These are phyloP conservation scores for Anthoscopus minutus DNA, from an alignment of 2,113 vertebrate species.

Conservation along the genomic window DNA sequence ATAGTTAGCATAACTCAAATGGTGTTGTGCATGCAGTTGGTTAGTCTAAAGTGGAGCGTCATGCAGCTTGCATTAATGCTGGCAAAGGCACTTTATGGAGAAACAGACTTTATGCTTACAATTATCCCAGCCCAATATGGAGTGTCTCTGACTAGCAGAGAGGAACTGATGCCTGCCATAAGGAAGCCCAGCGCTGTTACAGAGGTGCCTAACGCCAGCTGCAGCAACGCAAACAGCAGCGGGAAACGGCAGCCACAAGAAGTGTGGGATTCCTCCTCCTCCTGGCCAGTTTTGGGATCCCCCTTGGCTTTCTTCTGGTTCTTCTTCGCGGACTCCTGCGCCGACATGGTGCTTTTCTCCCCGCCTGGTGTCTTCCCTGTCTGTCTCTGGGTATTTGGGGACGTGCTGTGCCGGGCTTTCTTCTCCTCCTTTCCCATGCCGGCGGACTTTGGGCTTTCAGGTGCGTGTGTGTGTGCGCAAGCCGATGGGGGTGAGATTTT, in stretches of 20 bases:
- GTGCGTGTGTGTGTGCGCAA: neutral
- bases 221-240: conserved; percentile 85
- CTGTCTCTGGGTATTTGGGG: conserved; percentile 38
- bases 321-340: neutral
- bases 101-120: conserved; percentile 83
- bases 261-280: conserved; percentile 75
- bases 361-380: conserved; percentile 3
- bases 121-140: conserved; percentile 97
- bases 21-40: conserved; percentile 63
- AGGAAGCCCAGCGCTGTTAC: conserved; percentile 88
- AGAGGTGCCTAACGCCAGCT: conserved; percentile 86
- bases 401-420: neutral
- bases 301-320: conserved; percentile 59
- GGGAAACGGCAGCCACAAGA: conserved; percentile 93
- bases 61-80: conserved; percentile 64
- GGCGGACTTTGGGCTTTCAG: neutral
- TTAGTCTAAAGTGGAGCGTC: conserved; percentile 63
- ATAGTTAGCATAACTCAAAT: conserved; percentile 38
- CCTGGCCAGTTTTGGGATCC: conserved; percentile 55
- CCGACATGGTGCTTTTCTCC: neutral
- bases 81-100: conserved; percentile 53
- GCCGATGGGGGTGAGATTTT: neutral
- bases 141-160: conserved; percentile 89
- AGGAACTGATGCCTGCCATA: conserved; percentile 86
- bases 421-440: conserved; percentile 67